Evolutionary conservation across 2,888 invertebrate species (phyloP), one percentile per base, ranked within the genome.

Genomic region (Coenonympha glycerion): DNA sequence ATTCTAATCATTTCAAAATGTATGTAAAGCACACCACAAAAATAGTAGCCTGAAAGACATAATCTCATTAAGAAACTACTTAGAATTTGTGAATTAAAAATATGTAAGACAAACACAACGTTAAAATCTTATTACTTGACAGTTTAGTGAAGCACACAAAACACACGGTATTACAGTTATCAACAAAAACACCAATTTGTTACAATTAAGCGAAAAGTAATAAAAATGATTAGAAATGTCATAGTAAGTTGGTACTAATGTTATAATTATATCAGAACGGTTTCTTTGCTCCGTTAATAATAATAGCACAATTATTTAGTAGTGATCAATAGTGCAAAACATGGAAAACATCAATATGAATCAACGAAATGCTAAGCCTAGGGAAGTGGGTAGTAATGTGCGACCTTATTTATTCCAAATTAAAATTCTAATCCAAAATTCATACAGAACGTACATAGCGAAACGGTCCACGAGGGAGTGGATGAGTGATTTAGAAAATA

Each of bases 401-500:
- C 59, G 65, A 70, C 63, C 68, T 56, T 49, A n/a, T n/a, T n/a
- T n/a, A 57, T 58, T 50, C 49, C 58, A 66, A 68, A 69, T 66
- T 64, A 61, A 65, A 76, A 73, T 69, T 69, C 65, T 53, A 60
- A 68, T 72, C 65, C 66, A 66, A 66, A 60, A 65, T 63, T 64
- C 61, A 70, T 66, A 71, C 59, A 68, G 63, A 59, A 59, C n/a
- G 49, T 49, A 59, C 55, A 53, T 51, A 65, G 59, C 62, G 62
- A 67, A 63, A 59, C 70, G 65, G 52, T 53, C 58, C 56, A 67
- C 62, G 64, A 63, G 61, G 68, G 57, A 47, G 73, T 70, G 65
- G 68, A 72, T 74, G 73, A 72, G 79, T 80, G 80, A 78, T 79
- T 78, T 69, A 70, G 73, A 75, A 57, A 73, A 77, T 73, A n/a